Percentiles rank a stretch among this genome's conserved stretches.
These are phyloP conservation scores for Agriotes lineatus DNA, from an alignment of 2,888 invertebrate species.

Conservation along the genomic window DNA sequence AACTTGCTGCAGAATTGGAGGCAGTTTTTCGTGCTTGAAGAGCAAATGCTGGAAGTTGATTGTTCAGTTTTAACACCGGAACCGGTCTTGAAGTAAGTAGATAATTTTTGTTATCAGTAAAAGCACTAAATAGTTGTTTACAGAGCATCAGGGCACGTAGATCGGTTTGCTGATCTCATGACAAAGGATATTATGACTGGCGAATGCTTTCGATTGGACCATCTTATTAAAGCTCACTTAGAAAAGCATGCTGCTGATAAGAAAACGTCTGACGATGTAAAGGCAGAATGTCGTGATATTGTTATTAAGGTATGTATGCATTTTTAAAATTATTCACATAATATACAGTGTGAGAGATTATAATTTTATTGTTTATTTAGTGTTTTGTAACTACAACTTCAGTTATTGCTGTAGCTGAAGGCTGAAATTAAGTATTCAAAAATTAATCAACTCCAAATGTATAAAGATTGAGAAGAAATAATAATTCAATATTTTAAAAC, in stretches of 20 bases:
- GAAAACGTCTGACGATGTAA: conserved; percentile 78
- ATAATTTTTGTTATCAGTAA: conserved; percentile 4
- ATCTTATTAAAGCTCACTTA: conserved; percentile 94
- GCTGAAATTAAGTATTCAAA: too few relatives aligned
- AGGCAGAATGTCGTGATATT: conserved; percentile 82
- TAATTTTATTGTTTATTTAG: too few relatives aligned
- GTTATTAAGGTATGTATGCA: conserved; percentile 81
- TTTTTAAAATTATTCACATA: too few relatives aligned
- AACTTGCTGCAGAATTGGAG: conserved; percentile 96
- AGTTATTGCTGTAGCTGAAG: too few relatives aligned
- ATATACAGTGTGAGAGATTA: too few relatives aligned
- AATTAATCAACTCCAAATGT: too few relatives aligned
- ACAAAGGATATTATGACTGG: conserved; percentile 96
- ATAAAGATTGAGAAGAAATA: too few relatives aligned
- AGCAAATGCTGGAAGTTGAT: conserved; percentile 99
- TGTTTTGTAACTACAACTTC: too few relatives aligned
- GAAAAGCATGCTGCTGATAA: conserved; percentile 90
- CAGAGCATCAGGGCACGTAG: conserved; percentile 97
- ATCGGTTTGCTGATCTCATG: conserved; percentile 99
- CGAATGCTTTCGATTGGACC: conserved; percentile 97
- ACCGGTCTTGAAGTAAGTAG: conserved; percentile 84
- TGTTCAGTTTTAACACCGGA: conserved; percentile 98
- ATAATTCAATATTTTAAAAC: too few relatives aligned
- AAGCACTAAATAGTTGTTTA: conserved; percentile 34
- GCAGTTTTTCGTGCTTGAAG: conserved; percentile 95